Evolutionary conservation across 1,140 invertebrate species (phyloP).

Genomic region (Drosophila varians): DNA sequence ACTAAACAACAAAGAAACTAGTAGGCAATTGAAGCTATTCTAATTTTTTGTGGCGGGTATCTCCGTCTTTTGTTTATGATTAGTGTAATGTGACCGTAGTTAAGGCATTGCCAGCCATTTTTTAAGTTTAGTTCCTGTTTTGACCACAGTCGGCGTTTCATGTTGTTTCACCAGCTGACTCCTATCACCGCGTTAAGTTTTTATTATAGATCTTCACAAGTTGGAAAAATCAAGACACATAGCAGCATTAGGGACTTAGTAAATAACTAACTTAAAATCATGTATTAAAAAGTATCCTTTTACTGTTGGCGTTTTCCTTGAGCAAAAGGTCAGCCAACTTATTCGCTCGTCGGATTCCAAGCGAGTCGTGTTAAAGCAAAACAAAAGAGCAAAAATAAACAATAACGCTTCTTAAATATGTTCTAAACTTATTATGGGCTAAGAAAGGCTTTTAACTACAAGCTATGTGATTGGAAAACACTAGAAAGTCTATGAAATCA

Average conservation of each 20-base stretch:
- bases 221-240: too few species aligned
- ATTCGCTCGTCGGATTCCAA: too few species aligned
- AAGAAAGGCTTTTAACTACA: background rate
- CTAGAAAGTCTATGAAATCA: background rate
- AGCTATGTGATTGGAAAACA: constrained; percentile 18
- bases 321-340: too few species aligned
- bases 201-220: too few species aligned
- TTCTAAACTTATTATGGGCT: background rate
- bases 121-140: too few species aligned
- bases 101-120: background rate
- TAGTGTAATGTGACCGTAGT: background rate
- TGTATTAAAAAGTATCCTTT: too few species aligned
- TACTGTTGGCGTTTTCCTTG: too few species aligned
- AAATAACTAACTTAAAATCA: too few species aligned
- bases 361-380: background rate
- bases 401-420: background rate
- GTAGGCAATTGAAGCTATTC: constrained; percentile 9
- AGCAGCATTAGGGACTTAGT: too few species aligned
- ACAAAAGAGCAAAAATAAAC: background rate
- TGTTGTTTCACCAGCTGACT: background rate
- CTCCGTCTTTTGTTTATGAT: constrained; percentile 1
- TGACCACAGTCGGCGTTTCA: too few species aligned
- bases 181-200: too few species aligned
- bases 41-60: constrained; percentile 6
- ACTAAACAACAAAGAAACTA: constrained; percentile 43